These are phyloP conservation scores for Scopus umbretta DNA, from an alignment of 2,113 vertebrate species.

Conservation along the genomic window DNA sequence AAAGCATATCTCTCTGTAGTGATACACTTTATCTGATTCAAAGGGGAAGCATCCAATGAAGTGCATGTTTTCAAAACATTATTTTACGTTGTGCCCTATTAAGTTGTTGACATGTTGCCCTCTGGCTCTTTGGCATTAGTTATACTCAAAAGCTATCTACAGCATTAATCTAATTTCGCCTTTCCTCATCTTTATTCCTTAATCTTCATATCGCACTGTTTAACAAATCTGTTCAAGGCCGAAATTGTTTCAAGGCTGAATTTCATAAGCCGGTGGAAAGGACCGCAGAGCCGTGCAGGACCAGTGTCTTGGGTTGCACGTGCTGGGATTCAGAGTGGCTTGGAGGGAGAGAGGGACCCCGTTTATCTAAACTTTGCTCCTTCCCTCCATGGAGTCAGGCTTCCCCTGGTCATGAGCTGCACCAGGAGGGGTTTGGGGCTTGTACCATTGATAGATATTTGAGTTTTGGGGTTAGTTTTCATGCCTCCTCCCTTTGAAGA, in stretches of 20 bases:
- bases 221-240: neutral
- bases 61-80: constrained; percentile 53
- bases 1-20: constrained; percentile 12
- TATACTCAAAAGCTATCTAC: neutral
- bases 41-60: constrained; percentile 45
- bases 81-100: constrained; percentile 26
- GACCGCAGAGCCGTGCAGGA: fast-evolving
- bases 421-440: neutral
- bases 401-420: neutral
- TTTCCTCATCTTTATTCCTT: constrained; percentile 41
- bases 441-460: neutral
- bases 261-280: neutral
- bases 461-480: neutral
- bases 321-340: neutral
- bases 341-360: too few relatives aligned
- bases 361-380: neutral
- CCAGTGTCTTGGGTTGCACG: neutral
- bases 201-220: constrained; percentile 1
- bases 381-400: neutral
- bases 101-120: constrained; percentile 54
- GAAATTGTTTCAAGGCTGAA: neutral
- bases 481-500: neutral
- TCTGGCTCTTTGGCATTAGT: constrained; percentile 45
- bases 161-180: neutral
- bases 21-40: constrained; percentile 41